Conservation (phyloP, 2,797 vertebrate genomes). For the Danionella dracula region DNA sequence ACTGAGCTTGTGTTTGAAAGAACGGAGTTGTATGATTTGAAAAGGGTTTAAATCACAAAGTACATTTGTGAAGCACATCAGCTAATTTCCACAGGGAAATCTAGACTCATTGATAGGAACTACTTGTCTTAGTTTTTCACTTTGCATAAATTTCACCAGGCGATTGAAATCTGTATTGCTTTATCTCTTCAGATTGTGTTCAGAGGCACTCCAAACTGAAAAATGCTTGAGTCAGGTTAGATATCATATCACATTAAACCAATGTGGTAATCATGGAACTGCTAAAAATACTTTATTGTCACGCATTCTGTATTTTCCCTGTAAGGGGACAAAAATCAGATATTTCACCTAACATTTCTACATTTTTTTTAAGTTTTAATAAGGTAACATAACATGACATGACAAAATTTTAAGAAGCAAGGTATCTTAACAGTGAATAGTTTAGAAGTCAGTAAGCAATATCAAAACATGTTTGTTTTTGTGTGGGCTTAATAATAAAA, state of each 20-base stretch:
- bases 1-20: not conserved
- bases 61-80: not conserved
- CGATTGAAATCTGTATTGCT: not conserved
- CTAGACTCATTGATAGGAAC: not conserved
- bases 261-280: not conserved
- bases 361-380: no score
- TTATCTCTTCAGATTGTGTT: not conserved
- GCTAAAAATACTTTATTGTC: not conserved
- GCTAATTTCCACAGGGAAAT: constrained; percentile 12
- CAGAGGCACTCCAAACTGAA: not conserved
- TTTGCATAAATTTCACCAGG: not conserved
- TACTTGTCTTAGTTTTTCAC: not conserved
- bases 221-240: not conserved
- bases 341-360: no score
- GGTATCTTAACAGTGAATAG: no score
- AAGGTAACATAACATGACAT: no score
- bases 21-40: not conserved
- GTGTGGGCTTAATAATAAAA: no score
- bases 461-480: no score
- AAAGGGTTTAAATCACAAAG: constrained; percentile 4
- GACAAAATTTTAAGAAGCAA: no score
- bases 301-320: not conserved
- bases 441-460: no score
- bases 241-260: not conserved
- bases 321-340: no score